phyloP scores from a whole-genome alignment of 2,113 vertebrate species.

The Scolopax mira region DNA sequence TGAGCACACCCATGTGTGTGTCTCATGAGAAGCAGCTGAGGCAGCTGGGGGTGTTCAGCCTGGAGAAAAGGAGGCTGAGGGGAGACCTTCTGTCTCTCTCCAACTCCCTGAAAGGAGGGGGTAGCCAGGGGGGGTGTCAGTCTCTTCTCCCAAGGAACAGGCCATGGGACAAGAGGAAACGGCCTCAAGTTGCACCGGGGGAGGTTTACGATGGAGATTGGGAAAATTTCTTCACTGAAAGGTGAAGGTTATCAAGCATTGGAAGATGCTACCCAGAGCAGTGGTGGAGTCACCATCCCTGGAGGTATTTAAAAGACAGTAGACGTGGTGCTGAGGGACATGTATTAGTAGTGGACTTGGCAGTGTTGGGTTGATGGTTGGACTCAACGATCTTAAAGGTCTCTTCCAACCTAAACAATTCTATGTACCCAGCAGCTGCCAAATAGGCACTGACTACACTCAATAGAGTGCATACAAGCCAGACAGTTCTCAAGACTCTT shows the following conservation, averaged over 20 bases:
- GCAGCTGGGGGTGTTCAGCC: background rate
- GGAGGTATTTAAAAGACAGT: background rate
- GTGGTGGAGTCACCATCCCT: background rate
- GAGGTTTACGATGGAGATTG: background rate
- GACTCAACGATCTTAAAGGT: background rate
- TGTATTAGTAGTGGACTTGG: background rate
- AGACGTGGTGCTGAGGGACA: background rate
- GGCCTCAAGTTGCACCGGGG: accelerated
- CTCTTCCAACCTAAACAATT: background rate
- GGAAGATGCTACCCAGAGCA: background rate
- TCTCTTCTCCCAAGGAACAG: background rate
- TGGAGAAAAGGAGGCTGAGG: background rate
- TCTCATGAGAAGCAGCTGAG: background rate
- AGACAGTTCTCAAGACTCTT: background rate
- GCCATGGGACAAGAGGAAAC: accelerated
- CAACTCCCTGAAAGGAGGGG: background rate
- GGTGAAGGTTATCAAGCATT: background rate
- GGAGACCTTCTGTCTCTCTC: accelerated
- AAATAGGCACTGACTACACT: background rate
- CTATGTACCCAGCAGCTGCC: background rate
- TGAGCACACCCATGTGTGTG: background rate
- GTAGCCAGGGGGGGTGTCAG: background rate
- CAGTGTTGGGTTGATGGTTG: background rate
- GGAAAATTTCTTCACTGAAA: background rate
- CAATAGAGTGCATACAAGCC: background rate